Evolutionary conservation across 2,888 invertebrate genomes (phyloP).

Genomic region (Bellardia bayeri): DNA sequence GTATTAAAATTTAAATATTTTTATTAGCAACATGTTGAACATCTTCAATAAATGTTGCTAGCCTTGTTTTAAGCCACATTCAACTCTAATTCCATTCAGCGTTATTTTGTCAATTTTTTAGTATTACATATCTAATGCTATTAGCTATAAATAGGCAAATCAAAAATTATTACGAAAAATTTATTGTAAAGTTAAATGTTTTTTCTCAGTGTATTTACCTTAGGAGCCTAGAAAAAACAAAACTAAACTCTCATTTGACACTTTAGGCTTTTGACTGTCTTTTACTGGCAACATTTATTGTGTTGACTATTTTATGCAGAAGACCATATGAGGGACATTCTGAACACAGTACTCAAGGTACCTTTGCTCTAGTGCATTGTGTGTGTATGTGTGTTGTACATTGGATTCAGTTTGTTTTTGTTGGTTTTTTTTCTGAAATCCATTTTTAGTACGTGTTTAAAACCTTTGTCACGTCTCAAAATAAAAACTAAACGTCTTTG

Average conservation of each 20-base stretch:
- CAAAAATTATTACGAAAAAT: background rate
- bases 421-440: slow-evolving; percentile 6
- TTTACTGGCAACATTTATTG: slow-evolving; percentile 49
- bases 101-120: background rate
- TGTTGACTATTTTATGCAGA: slow-evolving; percentile 60
- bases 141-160: background rate
- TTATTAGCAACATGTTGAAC: too few relatives aligned
- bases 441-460: slow-evolving; percentile 71
- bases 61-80: background rate
- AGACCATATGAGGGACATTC: slow-evolving; percentile 64
- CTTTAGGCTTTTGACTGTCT: slow-evolving; percentile 57
- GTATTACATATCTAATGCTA: too few relatives aligned
- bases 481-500: slow-evolving; percentile 58
- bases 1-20: too few relatives aligned
- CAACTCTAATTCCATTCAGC: background rate
- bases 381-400: slow-evolving; percentile 13
- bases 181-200: background rate
- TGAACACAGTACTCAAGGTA: slow-evolving; percentile 22
- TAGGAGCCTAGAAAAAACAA: slow-evolving; percentile 40
- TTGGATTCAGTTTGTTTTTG: slow-evolving; percentile 20
- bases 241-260: slow-evolving; percentile 61
- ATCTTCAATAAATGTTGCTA: too few relatives aligned
- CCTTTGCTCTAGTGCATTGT: background rate
- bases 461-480: slow-evolving; percentile 72
- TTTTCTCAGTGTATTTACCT: slow-evolving; percentile 33